A percentile compares a stretch with the other conserved stretches of the same genome.
These are phyloP conservation scores for Antigone vipio DNA, from an alignment of 2,113 vertebrate species.

Conservation along the genomic window DNA sequence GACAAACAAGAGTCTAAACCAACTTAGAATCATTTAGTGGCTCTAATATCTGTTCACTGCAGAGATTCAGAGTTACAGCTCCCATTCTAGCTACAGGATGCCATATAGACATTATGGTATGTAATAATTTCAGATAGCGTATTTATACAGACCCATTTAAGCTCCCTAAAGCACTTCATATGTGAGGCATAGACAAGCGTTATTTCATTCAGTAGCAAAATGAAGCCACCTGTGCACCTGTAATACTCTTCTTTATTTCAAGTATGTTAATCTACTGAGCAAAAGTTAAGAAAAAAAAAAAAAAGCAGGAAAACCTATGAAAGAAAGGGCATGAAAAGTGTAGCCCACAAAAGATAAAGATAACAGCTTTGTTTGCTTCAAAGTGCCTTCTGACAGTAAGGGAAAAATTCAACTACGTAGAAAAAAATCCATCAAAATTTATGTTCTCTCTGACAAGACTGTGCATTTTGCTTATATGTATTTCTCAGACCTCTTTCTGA, in stretches of 20 bases:
- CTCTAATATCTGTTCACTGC: not conserved
- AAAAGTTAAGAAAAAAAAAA: not conserved
- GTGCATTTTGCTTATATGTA: not conserved
- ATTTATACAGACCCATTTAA: conserved; percentile 11
- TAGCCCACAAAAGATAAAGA: not conserved
- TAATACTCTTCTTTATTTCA: not conserved
- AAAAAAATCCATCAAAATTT: not conserved
- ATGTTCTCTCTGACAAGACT: not conserved
- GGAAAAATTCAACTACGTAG: not conserved
- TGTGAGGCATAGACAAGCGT: not conserved
- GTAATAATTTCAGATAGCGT: not conserved
- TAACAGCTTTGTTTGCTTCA: not conserved
- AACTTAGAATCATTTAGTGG: not conserved
- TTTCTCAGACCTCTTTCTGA: not conserved
- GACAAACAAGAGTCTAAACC: not conserved
- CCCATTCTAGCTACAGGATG: not conserved
- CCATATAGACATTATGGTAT: not conserved
- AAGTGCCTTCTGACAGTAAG: not conserved
- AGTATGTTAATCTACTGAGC: not conserved
- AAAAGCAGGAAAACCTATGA: not conserved
- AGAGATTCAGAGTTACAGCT: conserved; percentile 1
- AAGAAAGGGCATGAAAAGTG: not conserved
- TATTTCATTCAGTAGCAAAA: not conserved
- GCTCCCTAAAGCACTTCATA: not conserved
- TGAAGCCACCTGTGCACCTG: not conserved